Evolutionary conservation across 2,888 invertebrate species (phyloP), one percentile per base, ranked within the genome.

Genomic region (Fragum fragum): DNA sequence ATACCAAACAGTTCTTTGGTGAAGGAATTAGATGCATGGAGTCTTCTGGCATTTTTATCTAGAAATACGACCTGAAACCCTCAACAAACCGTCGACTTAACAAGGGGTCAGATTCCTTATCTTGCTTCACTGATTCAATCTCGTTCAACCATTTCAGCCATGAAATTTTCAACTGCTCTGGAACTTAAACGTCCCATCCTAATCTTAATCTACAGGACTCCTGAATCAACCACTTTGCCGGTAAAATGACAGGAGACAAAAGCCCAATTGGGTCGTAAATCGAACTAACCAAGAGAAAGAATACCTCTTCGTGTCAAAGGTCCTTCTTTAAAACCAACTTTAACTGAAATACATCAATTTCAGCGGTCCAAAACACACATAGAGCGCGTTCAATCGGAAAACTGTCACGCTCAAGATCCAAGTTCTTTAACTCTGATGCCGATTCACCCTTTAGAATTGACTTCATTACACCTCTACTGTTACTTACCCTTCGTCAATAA

Each of bases 271-370:
- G 87, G 57, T 83, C 83, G 63, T 76, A 83, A 7, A 83, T 42
- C n/a, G 0, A 36, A 36, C 76, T 73, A 16, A 87, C 77, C 26
- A 73, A 69, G 16, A 84, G 73, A 26, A 87, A 53, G 0, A n/a
- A 88, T 73, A 16, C 83, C 80, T 1, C 83, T 68, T 3, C 81
- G 53, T 1, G 87, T 84, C 16, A 74, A 42, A 26, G 81, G 75
- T 9, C 72, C 52, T 16, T 85, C 77, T 23, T 82, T n/a, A n/a
- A n/a, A n/a, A n/a, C n/a, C n/a, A n/a, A n/a, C n/a, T n/a, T n/a
- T n/a, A n/a, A 73, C 3, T 81, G 21, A 3, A 47, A 55, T 14
- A 81, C 21, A 18, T n/a, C 57, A n/a, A 70, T 52, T n/a, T 76
- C 73, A 1, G 63, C 63, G 26, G 52, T 52, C 85, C 85, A 85